phyloP scores from a whole-genome alignment of 1,140 invertebrate genomes.

The Lordiphosa stackelbergi region DNA sequence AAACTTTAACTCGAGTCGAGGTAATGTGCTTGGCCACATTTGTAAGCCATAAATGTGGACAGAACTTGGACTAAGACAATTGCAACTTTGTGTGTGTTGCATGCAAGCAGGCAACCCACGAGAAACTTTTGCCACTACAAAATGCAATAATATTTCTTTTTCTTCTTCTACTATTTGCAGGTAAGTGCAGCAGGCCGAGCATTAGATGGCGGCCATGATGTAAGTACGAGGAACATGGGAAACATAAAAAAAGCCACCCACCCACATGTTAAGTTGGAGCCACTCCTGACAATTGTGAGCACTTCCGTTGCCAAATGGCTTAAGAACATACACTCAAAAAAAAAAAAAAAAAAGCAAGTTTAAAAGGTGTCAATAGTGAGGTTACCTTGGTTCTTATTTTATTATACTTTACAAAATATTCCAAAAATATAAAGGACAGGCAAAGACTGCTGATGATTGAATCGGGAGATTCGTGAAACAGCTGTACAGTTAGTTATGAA shows the following conservation, averaged over 20 bases:
- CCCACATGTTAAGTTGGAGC: conserved; percentile 21
- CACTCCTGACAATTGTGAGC: conserved; percentile 54
- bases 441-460: too few relatives aligned
- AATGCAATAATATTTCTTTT: conserved; percentile 35
- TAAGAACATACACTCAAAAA: conserved; percentile 16
- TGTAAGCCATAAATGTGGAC: conserved; percentile 37
- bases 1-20: conserved; percentile 29
- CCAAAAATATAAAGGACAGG: too few relatives aligned
- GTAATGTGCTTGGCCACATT: conserved; percentile 33
- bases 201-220: not conserved
- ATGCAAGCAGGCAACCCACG: conserved; percentile 24
- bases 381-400: too few relatives aligned
- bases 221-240: conserved; percentile 21
- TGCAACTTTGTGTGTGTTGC: conserved; percentile 49
- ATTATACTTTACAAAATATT: too few relatives aligned
- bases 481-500: too few relatives aligned
- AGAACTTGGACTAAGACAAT: conserved; percentile 43
- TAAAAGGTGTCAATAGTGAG: too few relatives aligned
- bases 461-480: too few relatives aligned
- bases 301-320: conserved; percentile 58
- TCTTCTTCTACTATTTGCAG: conserved; percentile 39
- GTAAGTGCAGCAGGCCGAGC: conserved; percentile 35
- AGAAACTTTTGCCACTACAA: conserved; percentile 26
- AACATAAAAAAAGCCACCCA: conserved; percentile 13
- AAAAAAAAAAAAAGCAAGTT: too few relatives aligned